These are phyloP conservation scores for Pangasius mekongensis DNA, from an alignment of 2,797 vertebrate species.

Conservation along the genomic window DNA sequence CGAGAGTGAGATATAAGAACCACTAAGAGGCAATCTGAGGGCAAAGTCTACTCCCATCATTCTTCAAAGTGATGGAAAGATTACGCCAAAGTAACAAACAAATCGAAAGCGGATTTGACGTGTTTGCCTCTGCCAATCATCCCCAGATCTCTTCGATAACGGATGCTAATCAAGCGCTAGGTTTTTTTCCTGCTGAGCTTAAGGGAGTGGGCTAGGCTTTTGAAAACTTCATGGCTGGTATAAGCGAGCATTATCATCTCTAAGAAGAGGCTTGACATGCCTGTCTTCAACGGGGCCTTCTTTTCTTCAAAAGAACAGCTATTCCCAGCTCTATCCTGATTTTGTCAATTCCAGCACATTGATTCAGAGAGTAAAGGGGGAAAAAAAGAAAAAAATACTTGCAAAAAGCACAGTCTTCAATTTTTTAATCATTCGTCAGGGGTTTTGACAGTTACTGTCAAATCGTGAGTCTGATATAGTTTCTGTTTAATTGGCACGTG, in stretches of 20 bases:
- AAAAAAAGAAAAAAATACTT: conserved; percentile 24
- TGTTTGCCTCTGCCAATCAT: conserved; percentile 68
- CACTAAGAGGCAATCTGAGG: conserved; percentile 14
- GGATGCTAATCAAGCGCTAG: conserved; percentile 74
- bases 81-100: conserved; percentile 74
- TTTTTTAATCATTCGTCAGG: conserved; percentile 54
- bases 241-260: conserved; percentile 75
- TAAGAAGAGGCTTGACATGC: conserved; percentile 71
- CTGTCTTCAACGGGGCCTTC: conserved; percentile 69
- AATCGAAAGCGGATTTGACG: conserved; percentile 75
- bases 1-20: conserved; percentile 1
- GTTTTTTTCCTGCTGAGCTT: conserved; percentile 44
- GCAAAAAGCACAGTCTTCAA: conserved; percentile 67
- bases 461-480: conserved; percentile 62
- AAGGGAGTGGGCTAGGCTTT: conserved; percentile 54
- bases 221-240: conserved; percentile 71
- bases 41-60: conserved; percentile 41
- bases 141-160: conserved; percentile 67
- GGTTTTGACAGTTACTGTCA: conserved; percentile 62
- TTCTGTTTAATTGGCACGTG: conserved; percentile 65
- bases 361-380: conserved; percentile 59
- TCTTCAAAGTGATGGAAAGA: conserved; percentile 71
- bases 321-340: conserved; percentile 74
- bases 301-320: conserved; percentile 79
- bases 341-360: conserved; percentile 74